Evolutionary conservation across 2,113 vertebrate species (phyloP).

Genomic region (Ciconia maguari): DNA sequence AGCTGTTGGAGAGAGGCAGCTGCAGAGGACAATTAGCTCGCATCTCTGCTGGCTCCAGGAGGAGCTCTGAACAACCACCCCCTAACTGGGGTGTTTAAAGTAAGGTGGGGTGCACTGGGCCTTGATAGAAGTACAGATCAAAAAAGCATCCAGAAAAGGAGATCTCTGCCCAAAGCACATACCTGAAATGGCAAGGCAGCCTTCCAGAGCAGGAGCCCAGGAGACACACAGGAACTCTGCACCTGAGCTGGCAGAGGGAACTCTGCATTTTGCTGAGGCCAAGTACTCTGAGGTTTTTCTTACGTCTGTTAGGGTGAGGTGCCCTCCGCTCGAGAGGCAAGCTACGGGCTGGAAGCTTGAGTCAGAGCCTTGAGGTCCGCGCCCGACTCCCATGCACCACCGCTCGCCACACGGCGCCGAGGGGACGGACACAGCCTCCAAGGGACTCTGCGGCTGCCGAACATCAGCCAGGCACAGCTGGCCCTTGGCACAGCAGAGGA

Average conservation of each 20-base stretch:
- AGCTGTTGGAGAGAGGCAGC: neutral
- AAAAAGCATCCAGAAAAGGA: neutral
- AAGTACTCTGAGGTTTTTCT: conserved; percentile 57
- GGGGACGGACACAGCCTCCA: neutral
- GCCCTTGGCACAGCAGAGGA: conserved; percentile 76
- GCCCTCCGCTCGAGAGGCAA: conserved; percentile 74
- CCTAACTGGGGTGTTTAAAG: neutral
- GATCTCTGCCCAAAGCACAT: neutral
- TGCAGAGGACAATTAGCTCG: fast-evolving
- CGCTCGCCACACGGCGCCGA: fast-evolving
- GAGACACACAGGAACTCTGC: conserved; percentile 70
- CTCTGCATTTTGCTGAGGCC: conserved; percentile 64
- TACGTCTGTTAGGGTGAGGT: conserved; percentile 73
- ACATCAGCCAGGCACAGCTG: conserved; percentile 75
- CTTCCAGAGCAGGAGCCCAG: conserved; percentile 82
- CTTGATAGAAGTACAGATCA: neutral
- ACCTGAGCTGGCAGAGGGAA: neutral
- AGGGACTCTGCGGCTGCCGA: conserved; percentile 51
- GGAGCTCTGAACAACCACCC: neutral
- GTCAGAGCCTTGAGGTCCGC: neutral
- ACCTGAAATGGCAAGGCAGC: conserved; percentile 85
- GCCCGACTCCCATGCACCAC: conserved; percentile 73
- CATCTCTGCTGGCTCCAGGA: neutral
- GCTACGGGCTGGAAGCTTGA: conserved; percentile 36
- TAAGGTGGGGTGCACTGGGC: neutral